A percentile compares a stretch with the other conserved stretches of the same genome.
Conservation (phyloP, 2,888 invertebrate species). For the Tenthredo amoena region DNA sequence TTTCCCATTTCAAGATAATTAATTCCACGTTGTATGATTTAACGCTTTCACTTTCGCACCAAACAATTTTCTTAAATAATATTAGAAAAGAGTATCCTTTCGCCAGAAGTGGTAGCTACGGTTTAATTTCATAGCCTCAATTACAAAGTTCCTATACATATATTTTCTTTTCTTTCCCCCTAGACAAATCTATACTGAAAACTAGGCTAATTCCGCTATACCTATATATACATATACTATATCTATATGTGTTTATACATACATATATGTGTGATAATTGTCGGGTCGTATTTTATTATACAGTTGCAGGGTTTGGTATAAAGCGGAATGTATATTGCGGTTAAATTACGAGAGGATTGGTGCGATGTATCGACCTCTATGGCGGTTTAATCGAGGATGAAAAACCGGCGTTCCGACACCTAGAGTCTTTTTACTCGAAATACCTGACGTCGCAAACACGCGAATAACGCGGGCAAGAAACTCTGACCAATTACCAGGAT, state of each 20-base stretch:
- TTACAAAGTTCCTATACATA: not conserved
- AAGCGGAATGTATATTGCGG: constrained; percentile 55
- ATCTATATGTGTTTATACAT: not conserved
- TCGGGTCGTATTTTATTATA: not conserved
- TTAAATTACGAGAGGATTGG: constrained; percentile 64
- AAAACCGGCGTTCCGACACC: constrained; percentile 44
- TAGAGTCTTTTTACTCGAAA: constrained; percentile 42
- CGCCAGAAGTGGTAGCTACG: not conserved
- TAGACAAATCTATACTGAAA: not conserved
- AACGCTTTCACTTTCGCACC: not conserved
- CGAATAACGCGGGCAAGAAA: constrained; percentile 70
- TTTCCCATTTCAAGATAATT: not conserved
- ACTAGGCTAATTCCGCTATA: not conserved
- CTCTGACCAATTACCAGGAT: constrained; percentile 70
- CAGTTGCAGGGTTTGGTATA: not conserved
- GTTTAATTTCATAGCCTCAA: not conserved
- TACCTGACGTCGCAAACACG: constrained; percentile 44
- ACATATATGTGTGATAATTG: not conserved
- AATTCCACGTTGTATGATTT: not conserved
- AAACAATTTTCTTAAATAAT: too few relatives aligned
- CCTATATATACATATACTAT: not conserved
- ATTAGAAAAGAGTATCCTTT: not conserved
- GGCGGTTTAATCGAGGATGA: constrained; percentile 45
- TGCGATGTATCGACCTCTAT: constrained; percentile 55
- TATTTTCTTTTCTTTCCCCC: not conserved